Base-by-base conservation (phyloP, 92 coral and sea anemone species). In the Parazoanthus swiftii region DNA sequence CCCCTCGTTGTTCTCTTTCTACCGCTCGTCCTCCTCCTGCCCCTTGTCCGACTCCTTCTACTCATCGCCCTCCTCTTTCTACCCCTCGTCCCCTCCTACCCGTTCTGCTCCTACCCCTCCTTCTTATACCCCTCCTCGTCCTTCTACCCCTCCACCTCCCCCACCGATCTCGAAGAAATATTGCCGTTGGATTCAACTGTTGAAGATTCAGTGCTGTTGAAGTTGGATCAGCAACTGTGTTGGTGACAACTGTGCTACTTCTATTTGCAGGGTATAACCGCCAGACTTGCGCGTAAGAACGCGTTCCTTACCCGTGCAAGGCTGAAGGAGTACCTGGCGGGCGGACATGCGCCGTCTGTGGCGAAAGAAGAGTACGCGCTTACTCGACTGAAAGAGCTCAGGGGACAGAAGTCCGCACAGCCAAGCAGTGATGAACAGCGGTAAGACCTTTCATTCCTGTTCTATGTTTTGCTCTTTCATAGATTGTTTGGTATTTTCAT, bases 281-380 rank as follows among this genome's bases (percentile, higher is more conserved):
- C 93, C 44, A 92, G 99, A 14, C 91, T 97, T 16, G 95, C 96
- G 54, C 92, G 96, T 15, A 95, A 97, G 89, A 97, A 97, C 90
- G 98, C 99, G 14, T 97, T 93, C 95, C 77, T 97, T 59, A 93
- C 98, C 33, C 94, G 98, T 26, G 97, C 98, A 33, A 95, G 92
- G 77, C 94, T 97, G 33, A 95, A 94, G 87, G 99, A 95, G 79
- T 95, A 97, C 91, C 92, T 97, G 11, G 89, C 97, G 1, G 88
- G 91, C 56, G 98, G 92, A 68, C 99, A 92, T 88, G 96, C 92
- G 79, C 94, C 99, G 23, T 86, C 95, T 13, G 92, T 92, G 70
- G 91, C 81, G 85, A 96, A 95, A 77, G 95, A 95, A 65, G 98
- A 94, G 77, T 95, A 88, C 89, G 94, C 98, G 39, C 81, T 95